A percentile compares a stretch with the other conserved stretches of the same genome.
Evolutionary conservation across 2,113 vertebrate genomes (phyloP).

Genomic region (Accipiter virgatus): DNA sequence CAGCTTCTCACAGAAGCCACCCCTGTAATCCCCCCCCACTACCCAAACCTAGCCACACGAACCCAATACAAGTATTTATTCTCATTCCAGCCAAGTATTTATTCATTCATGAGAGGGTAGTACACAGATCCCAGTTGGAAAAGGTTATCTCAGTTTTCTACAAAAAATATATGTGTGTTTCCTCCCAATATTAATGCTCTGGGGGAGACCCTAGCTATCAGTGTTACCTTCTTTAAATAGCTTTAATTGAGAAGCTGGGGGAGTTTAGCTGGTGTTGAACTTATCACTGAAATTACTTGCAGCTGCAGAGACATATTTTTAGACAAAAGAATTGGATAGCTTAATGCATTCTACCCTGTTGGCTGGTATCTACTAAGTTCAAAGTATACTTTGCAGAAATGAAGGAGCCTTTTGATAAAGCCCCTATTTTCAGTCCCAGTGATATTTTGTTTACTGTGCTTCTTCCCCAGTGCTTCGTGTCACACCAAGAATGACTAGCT

Average conservation of each 20-base stretch:
- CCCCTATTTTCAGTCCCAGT: not conserved
- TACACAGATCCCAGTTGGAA: not conserved
- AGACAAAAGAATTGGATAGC: not conserved
- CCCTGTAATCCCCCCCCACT: too few relatives aligned
- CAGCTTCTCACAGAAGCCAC: too few relatives aligned
- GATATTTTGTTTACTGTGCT: not conserved
- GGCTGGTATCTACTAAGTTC: not conserved
- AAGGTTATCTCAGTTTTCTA: not conserved
- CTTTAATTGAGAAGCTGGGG: not conserved
- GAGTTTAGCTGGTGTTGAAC: not conserved
- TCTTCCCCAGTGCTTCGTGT: not conserved
- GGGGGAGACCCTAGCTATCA: not conserved
- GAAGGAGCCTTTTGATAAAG: not conserved
- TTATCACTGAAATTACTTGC: not conserved
- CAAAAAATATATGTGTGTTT: not conserved
- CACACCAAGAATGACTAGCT: not conserved
- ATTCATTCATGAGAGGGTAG: not conserved
- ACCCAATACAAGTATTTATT: not conserved
- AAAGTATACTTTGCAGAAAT: not conserved
- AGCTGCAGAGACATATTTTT: not conserved
- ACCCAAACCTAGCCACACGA: too few relatives aligned
- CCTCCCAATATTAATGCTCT: not conserved
- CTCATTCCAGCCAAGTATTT: not conserved
- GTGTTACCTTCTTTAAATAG: not conserved
- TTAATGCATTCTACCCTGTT: not conserved